These are phyloP conservation scores for Nannobrachium achirus DNA, from an alignment of 2,113 vertebrate species.

Conservation along the genomic window DNA sequence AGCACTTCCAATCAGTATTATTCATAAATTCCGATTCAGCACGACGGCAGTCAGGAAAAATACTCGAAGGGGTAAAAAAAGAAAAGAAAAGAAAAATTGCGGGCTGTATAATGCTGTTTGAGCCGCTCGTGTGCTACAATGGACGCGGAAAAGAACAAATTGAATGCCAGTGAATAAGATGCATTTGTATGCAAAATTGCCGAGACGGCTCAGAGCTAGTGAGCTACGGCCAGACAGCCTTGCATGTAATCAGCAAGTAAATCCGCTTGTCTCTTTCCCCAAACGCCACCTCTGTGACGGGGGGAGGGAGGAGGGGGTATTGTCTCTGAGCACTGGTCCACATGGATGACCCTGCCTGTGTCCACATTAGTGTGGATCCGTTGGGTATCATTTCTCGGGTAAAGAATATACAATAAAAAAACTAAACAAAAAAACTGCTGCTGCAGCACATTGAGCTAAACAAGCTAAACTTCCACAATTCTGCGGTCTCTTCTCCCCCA, in stretches of 20 bases:
- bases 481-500: conserved; percentile 20
- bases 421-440: conserved; percentile 36
- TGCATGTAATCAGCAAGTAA: conserved; percentile 67
- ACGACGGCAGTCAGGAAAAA: conserved; percentile 8
- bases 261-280: conserved; percentile 49
- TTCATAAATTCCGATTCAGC: conserved; percentile 32
- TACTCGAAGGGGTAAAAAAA: neutral
- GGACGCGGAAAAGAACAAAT: conserved; percentile 49
- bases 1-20: conserved; percentile 36
- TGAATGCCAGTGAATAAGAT: conserved; percentile 53
- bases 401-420: no score
- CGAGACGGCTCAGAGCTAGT: conserved; percentile 38
- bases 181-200: conserved; percentile 69
- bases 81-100: conserved; percentile 11
- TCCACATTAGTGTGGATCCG: conserved; percentile 69
- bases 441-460: conserved; percentile 44
- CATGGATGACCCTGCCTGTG: conserved; percentile 63
- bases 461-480: conserved; percentile 50
- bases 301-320: conserved; percentile 49
- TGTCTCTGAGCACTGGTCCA: conserved; percentile 70
- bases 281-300: conserved; percentile 6
- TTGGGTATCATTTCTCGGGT: conserved; percentile 40
- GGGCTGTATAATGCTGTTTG: conserved; percentile 33
- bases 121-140: conserved; percentile 24
- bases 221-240: conserved; percentile 54